Evolutionary conservation across 2,888 invertebrate species (phyloP).

Genomic region (Chrysolina haemoptera): DNA sequence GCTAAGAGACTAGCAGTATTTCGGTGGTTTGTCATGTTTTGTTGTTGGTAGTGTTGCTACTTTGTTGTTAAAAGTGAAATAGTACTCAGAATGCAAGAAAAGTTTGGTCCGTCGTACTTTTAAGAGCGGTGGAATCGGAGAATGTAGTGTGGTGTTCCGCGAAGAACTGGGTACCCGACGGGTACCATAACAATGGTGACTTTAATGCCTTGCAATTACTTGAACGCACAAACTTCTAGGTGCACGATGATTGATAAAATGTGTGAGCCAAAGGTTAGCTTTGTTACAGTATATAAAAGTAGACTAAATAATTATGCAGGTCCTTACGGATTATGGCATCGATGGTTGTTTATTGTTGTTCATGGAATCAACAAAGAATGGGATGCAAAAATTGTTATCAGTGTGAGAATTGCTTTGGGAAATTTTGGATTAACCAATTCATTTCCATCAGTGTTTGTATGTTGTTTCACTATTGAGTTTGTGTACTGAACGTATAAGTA

Average conservation of each 20-base stretch:
- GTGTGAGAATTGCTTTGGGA: too few species aligned
- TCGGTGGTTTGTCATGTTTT: constrained; percentile 17
- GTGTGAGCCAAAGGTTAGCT: constrained; percentile 69
- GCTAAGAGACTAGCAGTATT: neutral
- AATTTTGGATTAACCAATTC: too few species aligned
- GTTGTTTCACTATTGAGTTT: too few species aligned
- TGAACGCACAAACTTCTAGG: constrained; percentile 73
- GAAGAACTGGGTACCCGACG: constrained; percentile 52
- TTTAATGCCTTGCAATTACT: constrained; percentile 79
- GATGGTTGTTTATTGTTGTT: too few species aligned
- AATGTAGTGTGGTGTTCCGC: constrained; percentile 37
- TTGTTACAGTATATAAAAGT: neutral
- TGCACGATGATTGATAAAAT: constrained; percentile 70
- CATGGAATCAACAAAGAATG: too few species aligned
- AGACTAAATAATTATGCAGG: too few species aligned
- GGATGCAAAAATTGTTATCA: too few species aligned
- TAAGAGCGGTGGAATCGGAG: constrained; percentile 15
- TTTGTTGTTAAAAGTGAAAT: neutral
- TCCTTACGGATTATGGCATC: too few species aligned
- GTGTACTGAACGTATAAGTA: too few species aligned
- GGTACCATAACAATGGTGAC: constrained; percentile 73
- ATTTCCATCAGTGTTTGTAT: too few species aligned
- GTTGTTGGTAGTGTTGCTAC: neutral
- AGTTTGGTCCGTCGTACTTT: constrained; percentile 15
- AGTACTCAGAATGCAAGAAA: neutral